Evolutionary conservation across 2,888 invertebrate species (phyloP), one percentile per base, ranked within the genome.

Genomic region (Therioaphis trifolii): DNA sequence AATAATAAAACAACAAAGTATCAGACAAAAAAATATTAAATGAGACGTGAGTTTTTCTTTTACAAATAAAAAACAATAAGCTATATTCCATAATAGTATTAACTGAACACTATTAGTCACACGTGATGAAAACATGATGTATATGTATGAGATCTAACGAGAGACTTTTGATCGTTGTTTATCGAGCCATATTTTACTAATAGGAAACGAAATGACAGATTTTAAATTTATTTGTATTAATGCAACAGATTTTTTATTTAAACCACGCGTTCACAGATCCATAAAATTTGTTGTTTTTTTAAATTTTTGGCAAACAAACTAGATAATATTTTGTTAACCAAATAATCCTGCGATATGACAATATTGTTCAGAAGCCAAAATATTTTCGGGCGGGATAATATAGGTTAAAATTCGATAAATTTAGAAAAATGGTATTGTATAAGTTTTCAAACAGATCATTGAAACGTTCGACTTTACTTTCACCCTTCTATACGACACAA

Each of bases 341-440:
- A 43, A 43, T 75, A 69, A 21, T 14, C 9, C 15, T 75, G n/a
- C 11, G 40, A 40, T 76, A 61, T 7, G 27, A 58, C 43, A 46
- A 76, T 76, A 76, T 49, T 63, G 76, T 76, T 76, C 3, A 7
- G 18, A 76, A 63, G 76, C 76, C 76, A 76, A 76, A n/a, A n/a
- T 11, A 61, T 61, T 27, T 61, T 61, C 61, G 58, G 27, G 27
- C 14, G 27, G 18, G 21, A 58, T 43, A 69, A 61, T 76, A 63
- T 76, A 63, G 63, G 76, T 76, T 76, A 63, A 63, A 29, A 76
- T 29, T 43, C 43, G 63, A 63, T 76, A 76, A 63, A 63, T 76
- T 63, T 63, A 76, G 63, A 76, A 76, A 61, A 75, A 75, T 63
- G 1, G 21, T 58, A 18, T 40, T 15, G 61, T 68, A 29, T 15